Conservation (phyloP, 2,888 invertebrate species). For the Drosophila anomelani region DNA sequence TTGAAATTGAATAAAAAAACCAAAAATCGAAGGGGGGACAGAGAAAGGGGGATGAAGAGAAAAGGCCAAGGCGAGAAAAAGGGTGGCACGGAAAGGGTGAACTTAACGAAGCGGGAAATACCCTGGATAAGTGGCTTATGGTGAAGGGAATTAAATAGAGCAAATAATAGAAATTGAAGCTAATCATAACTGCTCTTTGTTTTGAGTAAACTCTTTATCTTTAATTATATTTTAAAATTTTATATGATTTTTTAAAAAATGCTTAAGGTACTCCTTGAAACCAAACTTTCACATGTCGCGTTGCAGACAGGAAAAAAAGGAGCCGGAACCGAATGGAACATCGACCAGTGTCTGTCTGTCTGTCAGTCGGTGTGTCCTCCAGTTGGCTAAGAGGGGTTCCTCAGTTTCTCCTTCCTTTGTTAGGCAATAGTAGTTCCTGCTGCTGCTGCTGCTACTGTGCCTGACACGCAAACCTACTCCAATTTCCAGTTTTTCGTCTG, state of each 20-base stretch:
- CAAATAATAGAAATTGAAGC: not conserved
- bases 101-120: constrained; percentile 22
- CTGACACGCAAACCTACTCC: constrained; percentile 77
- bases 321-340: constrained; percentile 25
- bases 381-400: constrained; percentile 10
- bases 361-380: constrained; percentile 15
- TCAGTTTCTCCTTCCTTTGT: not conserved
- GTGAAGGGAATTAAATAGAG: constrained; percentile 20
- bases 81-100: constrained; percentile 12
- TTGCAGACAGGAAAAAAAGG: constrained; percentile 19
- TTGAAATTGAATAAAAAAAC: constrained; percentile 15
- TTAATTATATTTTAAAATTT: not conserved
- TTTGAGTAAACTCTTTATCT: too few relatives aligned
- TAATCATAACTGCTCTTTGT: not conserved
- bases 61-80: not conserved
- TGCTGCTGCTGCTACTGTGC: constrained; percentile 23
- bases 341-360: constrained; percentile 13
- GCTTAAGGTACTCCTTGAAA: not conserved
- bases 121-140: constrained; percentile 26
- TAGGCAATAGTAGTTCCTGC: not conserved
- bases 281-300: too few relatives aligned
- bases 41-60: not conserved
- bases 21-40: not conserved
- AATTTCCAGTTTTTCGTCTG: constrained; percentile 64
- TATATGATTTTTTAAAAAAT: not conserved